These are phyloP conservation scores for Marmota monax DNA, from an alignment of 2,113 vertebrate genomes.

Conservation along the genomic window DNA sequence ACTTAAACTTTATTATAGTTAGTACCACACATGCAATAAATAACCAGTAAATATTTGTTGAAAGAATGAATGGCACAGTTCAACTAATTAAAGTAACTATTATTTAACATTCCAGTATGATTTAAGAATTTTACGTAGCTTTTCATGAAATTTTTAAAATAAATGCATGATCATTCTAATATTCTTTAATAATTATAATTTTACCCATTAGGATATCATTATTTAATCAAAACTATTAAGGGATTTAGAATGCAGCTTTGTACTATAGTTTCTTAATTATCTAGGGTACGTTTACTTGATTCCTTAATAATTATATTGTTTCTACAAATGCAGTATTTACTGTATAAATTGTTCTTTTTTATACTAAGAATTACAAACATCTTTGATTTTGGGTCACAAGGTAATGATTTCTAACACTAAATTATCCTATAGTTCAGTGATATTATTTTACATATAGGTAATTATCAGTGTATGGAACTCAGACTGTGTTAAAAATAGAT, in stretches of 20 bases:
- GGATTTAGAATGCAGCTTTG: constrained; percentile 45
- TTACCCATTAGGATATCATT: neutral
- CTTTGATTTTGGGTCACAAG: constrained; percentile 7
- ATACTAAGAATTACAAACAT: constrained; percentile 22
- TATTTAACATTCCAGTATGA: neutral
- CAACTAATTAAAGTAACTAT: neutral
- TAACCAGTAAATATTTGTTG: neutral
- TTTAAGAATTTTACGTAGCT: constrained; percentile 30
- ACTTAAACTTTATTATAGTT: neutral
- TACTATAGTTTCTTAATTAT: constrained; percentile 40
- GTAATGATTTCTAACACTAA: constrained; percentile 63
- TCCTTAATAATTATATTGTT: constrained; percentile 32
- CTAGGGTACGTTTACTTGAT: neutral
- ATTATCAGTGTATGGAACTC: constrained; percentile 46
- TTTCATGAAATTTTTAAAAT: neutral
- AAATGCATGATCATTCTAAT: neutral
- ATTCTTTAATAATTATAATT: constrained; percentile 33
- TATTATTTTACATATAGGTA: constrained; percentile 55
- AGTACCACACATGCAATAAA: neutral
- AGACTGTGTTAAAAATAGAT: constrained; percentile 32
- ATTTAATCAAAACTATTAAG: constrained; percentile 13
- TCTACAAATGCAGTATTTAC: neutral
- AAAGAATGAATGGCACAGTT: neutral
- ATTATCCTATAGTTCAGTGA: constrained; percentile 38
- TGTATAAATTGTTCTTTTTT: neutral